Conservation (phyloP, 2,113 vertebrate species). For the Lanius ludovicianus region DNA sequence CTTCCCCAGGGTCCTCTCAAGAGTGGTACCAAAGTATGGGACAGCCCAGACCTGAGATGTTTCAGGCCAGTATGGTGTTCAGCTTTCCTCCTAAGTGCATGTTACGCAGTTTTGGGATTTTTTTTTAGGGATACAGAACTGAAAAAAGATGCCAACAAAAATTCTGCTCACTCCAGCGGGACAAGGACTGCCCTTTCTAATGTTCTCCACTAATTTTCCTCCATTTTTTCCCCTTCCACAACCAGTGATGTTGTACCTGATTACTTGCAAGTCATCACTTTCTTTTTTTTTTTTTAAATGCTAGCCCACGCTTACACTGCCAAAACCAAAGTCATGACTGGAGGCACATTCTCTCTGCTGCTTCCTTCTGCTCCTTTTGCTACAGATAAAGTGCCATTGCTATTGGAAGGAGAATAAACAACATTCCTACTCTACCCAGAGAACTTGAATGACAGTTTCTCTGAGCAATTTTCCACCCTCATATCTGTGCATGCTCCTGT, state of each 20-base stretch:
- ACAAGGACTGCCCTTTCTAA: background rate
- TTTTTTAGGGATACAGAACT: background rate
- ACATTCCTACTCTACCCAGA: background rate
- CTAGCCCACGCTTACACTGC: background rate
- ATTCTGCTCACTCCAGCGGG: accelerated
- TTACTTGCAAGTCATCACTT: background rate
- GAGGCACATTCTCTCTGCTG: background rate
- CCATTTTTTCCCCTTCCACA: accelerated
- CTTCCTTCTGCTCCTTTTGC: background rate
- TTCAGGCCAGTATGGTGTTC: background rate
- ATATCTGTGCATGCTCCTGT: background rate
- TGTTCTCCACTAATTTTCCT: background rate
- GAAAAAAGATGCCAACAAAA: background rate
- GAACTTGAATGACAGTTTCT: background rate
- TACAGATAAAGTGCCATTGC: background rate
- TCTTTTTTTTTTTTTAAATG: background rate
- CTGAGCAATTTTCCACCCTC: background rate
- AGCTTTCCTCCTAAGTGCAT: background rate
- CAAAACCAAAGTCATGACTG: background rate
- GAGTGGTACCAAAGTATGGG: accelerated
- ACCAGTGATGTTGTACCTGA: background rate
- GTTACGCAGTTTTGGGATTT: accelerated
- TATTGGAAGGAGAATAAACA: background rate
- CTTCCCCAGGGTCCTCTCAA: background rate
- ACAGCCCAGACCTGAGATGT: background rate